A percentile compares a stretch with the other conserved stretches of the same genome.
Evolutionary conservation across 2,797 vertebrate genomes (phyloP).

Genomic region (Amazona finschi): DNA sequence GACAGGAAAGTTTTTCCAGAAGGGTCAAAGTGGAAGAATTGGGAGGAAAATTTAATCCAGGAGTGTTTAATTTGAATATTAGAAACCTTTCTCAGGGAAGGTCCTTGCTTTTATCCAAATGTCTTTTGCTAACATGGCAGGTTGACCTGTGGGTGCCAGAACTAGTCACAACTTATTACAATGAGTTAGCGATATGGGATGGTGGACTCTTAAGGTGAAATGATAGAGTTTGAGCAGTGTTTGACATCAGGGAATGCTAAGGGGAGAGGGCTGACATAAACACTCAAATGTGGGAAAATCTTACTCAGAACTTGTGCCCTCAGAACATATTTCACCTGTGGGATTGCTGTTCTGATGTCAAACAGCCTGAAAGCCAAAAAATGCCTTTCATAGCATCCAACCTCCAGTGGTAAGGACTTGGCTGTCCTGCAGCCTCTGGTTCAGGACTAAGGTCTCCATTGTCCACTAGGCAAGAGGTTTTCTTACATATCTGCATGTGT

Average conservation of each 20-base stretch:
- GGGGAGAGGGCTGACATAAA: not conserved
- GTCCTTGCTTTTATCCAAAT: not conserved
- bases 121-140: not conserved
- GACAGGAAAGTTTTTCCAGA: not conserved
- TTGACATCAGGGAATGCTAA: not conserved
- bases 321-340: not conserved
- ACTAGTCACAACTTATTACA: not conserved
- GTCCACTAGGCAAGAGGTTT: not conserved
- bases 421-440: not conserved
- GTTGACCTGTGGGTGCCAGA: not conserved
- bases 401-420: not conserved
- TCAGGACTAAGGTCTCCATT: not conserved
- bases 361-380: not conserved
- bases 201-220: not conserved
- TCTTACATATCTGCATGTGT: accelerated
- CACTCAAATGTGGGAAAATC: not conserved
- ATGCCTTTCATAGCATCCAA: not conserved
- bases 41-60: not conserved
- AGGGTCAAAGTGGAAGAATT: not conserved
- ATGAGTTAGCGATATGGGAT: not conserved
- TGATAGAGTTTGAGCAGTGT: not conserved
- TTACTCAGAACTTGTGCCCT: not conserved
- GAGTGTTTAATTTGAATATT: not conserved
- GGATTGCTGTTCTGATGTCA: accelerated
- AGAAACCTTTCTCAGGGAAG: not conserved